Evolutionary conservation across 2,888 invertebrate genomes (phyloP).

Genomic region (Plusia festucae): DNA sequence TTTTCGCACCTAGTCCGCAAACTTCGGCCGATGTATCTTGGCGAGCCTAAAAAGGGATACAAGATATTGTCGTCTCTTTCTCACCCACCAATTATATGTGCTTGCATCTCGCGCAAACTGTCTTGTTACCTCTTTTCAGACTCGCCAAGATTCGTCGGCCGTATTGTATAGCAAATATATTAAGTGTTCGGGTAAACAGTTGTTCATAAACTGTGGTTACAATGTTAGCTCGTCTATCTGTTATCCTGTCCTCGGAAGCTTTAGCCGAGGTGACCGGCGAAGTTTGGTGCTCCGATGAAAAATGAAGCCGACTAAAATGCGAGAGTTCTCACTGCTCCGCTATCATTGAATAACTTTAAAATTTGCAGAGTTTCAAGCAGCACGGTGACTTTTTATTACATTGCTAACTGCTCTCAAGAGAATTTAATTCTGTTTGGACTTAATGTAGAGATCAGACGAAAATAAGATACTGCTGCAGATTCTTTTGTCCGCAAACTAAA

Average conservation of each 20-base stretch:
- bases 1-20: too few relatives aligned
- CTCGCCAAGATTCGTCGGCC: too few relatives aligned
- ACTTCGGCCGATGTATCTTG: too few relatives aligned
- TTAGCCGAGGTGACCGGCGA: conserved; percentile 41
- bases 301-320: conserved; percentile 44
- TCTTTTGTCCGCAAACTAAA: too few relatives aligned
- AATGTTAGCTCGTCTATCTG: conserved; percentile 46
- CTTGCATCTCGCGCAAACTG: too few relatives aligned
- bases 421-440: conserved; percentile 4
- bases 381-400: conserved; percentile 27
- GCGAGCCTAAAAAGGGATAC: too few relatives aligned
- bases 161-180: too few relatives aligned
- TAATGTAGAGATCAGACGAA: not conserved
- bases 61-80: too few relatives aligned
- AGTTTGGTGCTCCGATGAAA: conserved; percentile 43
- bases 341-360: conserved; percentile 39
- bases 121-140: too few relatives aligned
- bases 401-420: conserved; percentile 8
- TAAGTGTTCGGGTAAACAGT: not conserved
- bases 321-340: conserved; percentile 18
- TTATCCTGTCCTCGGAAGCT: conserved; percentile 37
- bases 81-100: too few relatives aligned
- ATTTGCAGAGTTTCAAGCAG: conserved; percentile 22
- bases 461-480: not conserved
- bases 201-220: conserved; percentile 26